Percentiles rank a stretch among this genome's conserved stretches.
These are phyloP conservation scores for Agonopterix arenella DNA, from an alignment of 2,888 invertebrate genomes.

Conservation along the genomic window DNA sequence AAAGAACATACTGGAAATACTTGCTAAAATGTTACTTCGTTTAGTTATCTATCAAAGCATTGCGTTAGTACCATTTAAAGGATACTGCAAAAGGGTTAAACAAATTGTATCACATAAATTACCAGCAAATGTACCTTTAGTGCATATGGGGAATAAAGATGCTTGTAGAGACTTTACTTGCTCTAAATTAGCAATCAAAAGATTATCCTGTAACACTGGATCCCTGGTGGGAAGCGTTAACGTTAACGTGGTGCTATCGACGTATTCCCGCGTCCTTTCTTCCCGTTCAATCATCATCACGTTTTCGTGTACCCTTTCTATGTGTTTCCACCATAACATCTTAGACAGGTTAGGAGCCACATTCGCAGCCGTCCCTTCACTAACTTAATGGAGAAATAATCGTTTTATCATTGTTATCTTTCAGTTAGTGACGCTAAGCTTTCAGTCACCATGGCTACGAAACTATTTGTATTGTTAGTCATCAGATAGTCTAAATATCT, in stretches of 20 bases:
- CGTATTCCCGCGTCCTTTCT: slow-evolving; percentile 43
- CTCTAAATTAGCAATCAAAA: slow-evolving; percentile 61
- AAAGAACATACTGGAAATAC: no score
- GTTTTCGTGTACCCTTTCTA: slow-evolving; percentile 51
- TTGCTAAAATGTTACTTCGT: no score
- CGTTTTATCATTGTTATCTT: slow-evolving; percentile 34
- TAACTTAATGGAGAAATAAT: slow-evolving; percentile 21
- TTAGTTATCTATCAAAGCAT: no score
- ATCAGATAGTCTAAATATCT: slow-evolving; percentile 22
- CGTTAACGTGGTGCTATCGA: slow-evolving; percentile 53
- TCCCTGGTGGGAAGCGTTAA: slow-evolving; percentile 52
- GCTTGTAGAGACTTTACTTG: slow-evolving; percentile 82
- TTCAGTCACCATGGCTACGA: slow-evolving; percentile 59
- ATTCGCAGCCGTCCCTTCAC: slow-evolving; percentile 22
- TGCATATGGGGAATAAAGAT: slow-evolving; percentile 79
- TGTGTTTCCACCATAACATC: slow-evolving; percentile 74
- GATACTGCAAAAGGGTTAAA: no score
- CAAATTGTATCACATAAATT: no score
- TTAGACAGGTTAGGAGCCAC: slow-evolving; percentile 32
- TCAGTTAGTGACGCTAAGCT: slow-evolving; percentile 25
- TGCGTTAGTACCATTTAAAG: no score
- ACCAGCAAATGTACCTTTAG: slow-evolving; percentile 49
- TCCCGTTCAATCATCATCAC: slow-evolving; percentile 62
- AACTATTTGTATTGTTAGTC: slow-evolving; percentile 31
- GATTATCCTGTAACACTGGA: slow-evolving; percentile 56